Base-by-base conservation (phyloP, 1,140 invertebrate genomes). In the Drosophila pachea region DNA sequence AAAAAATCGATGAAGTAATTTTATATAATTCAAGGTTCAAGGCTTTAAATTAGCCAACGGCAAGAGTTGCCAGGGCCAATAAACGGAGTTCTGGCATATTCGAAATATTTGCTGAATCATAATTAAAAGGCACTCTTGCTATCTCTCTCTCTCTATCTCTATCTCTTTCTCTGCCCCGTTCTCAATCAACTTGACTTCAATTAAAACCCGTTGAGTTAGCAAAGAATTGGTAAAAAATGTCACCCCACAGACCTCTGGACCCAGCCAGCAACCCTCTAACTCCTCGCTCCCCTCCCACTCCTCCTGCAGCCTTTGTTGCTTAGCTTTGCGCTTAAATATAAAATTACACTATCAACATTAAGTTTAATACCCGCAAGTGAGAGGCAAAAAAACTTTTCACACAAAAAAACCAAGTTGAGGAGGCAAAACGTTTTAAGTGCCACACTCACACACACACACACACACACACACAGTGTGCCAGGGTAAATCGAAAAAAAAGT, bases 271-370 rank as follows among this genome's bases (percentile, higher is more conserved):
- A 86, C 81, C 76, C 81, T 22, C 22, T 74, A 68, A 65, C 38
- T 16, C 43, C 7, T 12, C 48, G 11, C 12, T 32, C 31, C 42
- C 67, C 54, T 63, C 63, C 67, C 54, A 60, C 63, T 66, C 38
- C 52, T 38, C 49, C 43, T 22, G 22, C 22, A 22, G 22, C 22
- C 22, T 50, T 45, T 68, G 16, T 45, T 55, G 31, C 53, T 54
- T 47, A 45, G 68, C 14, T 40, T 31, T 66, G 47, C 73, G 62
- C 65, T 77, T 74, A 86, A 84, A 84, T 84, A 84, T 86, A 81
- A 81, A 86, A 84, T 84, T 84, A 84, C 81, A 84, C 76, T 86
- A 84, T 84, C 74, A 84, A 84, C 81, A 86, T 81, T 86, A 86
- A 65, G 81, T 86, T 81, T 81, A 86, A 84, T 84, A 84, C 76